Conservation (phyloP, 1,140 invertebrate genomes). For the Gyrodactylus salaris region DNA sequence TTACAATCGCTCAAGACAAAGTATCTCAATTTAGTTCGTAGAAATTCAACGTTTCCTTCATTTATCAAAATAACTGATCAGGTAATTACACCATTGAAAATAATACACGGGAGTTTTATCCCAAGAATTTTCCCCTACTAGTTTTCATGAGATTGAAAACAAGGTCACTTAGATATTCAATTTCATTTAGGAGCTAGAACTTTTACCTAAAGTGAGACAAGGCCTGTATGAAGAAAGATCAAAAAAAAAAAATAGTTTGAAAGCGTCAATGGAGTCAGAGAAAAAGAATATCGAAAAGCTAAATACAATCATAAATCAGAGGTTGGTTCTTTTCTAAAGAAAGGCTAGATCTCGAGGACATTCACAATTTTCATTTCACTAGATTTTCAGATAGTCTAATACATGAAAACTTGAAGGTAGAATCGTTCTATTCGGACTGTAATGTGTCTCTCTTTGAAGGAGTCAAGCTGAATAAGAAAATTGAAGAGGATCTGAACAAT, state of each 20-base stretch:
- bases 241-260: not conserved
- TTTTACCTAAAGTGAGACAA: not conserved
- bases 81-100: not conserved
- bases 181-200: too few species aligned
- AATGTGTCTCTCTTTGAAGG: not conserved
- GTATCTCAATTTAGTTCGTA: not conserved
- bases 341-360: too few species aligned
- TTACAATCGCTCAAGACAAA: not conserved
- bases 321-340: too few species aligned
- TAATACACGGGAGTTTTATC: not conserved
- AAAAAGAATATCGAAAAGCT: not conserved
- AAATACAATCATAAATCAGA: not conserved
- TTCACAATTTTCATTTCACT: not conserved
- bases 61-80: not conserved
- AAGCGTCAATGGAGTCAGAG: not conserved
- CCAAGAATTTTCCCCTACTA: too few species aligned
- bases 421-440: not conserved
- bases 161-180: too few species aligned
- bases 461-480: not conserved
- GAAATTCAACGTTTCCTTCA: not conserved
- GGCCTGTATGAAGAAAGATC: not conserved
- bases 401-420: not conserved
- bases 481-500: not conserved
- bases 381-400: not conserved
- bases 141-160: too few species aligned